Percentiles rank a stretch among this genome's conserved stretches.
phyloP scores from a whole-genome alignment of 2,797 vertebrate genomes.

The Trichosurus vulpecula region DNA sequence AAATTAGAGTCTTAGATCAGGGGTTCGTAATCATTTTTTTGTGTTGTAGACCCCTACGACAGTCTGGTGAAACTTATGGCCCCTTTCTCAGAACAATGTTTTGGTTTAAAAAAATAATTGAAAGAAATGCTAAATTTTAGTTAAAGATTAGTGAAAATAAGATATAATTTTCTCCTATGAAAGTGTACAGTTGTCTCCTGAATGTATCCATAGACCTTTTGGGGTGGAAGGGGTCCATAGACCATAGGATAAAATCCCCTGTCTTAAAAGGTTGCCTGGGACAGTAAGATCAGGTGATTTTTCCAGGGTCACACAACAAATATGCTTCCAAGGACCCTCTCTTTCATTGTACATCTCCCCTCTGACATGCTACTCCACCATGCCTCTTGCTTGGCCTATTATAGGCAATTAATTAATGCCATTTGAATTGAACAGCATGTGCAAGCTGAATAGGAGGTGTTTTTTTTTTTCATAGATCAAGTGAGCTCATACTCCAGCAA shows the following conservation, averaged over 20 bases:
- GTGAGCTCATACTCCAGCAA: neutral
- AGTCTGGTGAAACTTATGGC: neutral
- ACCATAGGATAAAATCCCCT: neutral
- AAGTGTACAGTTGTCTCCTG: neutral
- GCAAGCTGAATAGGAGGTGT: neutral
- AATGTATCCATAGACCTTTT: neutral
- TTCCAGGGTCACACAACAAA: neutral
- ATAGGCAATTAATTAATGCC: neutral
- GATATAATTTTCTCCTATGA: neutral
- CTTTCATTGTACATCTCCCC: neutral
- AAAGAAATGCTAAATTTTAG: neutral
- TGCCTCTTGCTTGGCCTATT: neutral
- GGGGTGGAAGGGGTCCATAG: neutral
- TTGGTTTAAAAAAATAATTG: neutral
- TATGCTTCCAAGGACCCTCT: neutral
- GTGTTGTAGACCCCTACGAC: neutral
- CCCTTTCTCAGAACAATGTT: neutral
- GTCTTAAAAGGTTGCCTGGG: neutral
- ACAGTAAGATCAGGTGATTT: neutral
- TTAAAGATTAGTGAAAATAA: neutral
- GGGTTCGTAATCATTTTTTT: neutral
- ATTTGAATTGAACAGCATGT: neutral
- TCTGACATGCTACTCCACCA: neutral
- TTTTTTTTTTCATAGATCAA: neutral
- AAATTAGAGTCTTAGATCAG: neutral